Evolutionary conservation across 1,140 invertebrate species (phyloP), one percentile per base, ranked within the genome.

Genomic region (Centruroides sculpturatus): DNA sequence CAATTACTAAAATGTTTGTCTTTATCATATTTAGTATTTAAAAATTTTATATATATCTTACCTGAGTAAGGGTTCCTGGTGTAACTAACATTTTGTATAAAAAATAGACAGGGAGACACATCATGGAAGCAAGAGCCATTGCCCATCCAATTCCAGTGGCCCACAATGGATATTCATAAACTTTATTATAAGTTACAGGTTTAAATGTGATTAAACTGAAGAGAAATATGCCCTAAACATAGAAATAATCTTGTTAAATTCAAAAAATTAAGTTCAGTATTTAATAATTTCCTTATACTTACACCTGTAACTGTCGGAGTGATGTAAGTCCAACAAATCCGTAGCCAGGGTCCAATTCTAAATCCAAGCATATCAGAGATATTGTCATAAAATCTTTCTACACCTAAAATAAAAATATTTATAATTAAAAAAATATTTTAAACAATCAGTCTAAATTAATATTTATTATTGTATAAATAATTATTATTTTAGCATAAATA

Each of bases 311-410:
- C 73, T 54, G 72, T 55, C 6, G 78, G 78, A 59, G 75, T 73
- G 41, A 78, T 64, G 55, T 76, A 76, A 66, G 77, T 78, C 78
- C 78, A 79, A 63, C 77, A 78, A n/a, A 77, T 68, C 63, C 73
- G 68, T 72, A 78, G 78, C 68, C 75, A 79, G 4, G 73, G 55
- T 46, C 71, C 70, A 6, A 78, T 77, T 48, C 67, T 62, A 56
- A 72, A 71, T n/a, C 76, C 76, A 34, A 77, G 69, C 77, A 79
- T 79, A 57, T 74, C 68, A 64, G 75, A 64, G 41, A 78, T 73
- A 69, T 91, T 87, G 55, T 77, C 73, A 52, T 80, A 79, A 58
- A 90, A 83, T 61, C 83, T 80, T 12, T 81, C 76, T 36, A 79
- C 75, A 57, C 80, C 80, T 82, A 57, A 53, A 36, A 53, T 3